A percentile compares a stretch with the other conserved stretches of the same genome.
Evolutionary conservation across 2,888 invertebrate genomes (phyloP).

Genomic region (Litoditis marina): DNA sequence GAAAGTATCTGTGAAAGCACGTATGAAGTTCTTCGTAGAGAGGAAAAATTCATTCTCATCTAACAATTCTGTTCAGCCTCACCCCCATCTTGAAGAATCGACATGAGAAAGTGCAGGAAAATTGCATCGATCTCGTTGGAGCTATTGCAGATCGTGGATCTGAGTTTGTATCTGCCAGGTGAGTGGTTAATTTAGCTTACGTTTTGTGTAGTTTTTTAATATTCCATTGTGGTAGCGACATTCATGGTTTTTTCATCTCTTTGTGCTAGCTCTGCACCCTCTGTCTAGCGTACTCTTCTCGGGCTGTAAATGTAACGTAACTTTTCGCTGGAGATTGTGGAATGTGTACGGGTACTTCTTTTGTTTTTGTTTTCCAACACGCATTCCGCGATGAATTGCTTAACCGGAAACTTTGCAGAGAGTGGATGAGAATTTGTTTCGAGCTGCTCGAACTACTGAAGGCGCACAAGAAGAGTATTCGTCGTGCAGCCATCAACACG

Average conservation of each 20-base stretch:
- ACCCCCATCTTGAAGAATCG: slow-evolving; percentile 96
- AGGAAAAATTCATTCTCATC: neutral
- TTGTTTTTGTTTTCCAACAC: too few species aligned
- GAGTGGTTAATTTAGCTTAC: neutral
- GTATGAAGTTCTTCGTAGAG: too few species aligned
- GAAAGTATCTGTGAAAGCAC: too few species aligned
- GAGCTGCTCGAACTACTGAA: slow-evolving; percentile 91
- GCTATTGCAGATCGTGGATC: slow-evolving; percentile 95
- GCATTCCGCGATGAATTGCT: neutral
- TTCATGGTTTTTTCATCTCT: too few species aligned
- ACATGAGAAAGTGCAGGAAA: slow-evolving; percentile 87
- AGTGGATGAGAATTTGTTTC: slow-evolving; percentile 99
- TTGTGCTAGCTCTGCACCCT: too few species aligned
- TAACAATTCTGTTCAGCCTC: slow-evolving; percentile 63
- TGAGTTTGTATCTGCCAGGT: slow-evolving; percentile 91
- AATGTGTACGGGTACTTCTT: too few species aligned
- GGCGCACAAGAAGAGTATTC: slow-evolving; percentile 97
- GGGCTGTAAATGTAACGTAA: too few species aligned
- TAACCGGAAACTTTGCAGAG: slow-evolving; percentile 63
- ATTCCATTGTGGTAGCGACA: too few species aligned
- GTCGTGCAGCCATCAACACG: slow-evolving; percentile 96
- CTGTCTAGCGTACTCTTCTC: too few species aligned
- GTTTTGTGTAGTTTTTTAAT: too few species aligned
- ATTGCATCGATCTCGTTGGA: slow-evolving; percentile 98
- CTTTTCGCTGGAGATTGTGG: too few species aligned